Evolutionary conservation across 2,797 vertebrate genomes (phyloP), one percentile per base, ranked within the genome.

Genomic region (Dermochelys coriacea): DNA sequence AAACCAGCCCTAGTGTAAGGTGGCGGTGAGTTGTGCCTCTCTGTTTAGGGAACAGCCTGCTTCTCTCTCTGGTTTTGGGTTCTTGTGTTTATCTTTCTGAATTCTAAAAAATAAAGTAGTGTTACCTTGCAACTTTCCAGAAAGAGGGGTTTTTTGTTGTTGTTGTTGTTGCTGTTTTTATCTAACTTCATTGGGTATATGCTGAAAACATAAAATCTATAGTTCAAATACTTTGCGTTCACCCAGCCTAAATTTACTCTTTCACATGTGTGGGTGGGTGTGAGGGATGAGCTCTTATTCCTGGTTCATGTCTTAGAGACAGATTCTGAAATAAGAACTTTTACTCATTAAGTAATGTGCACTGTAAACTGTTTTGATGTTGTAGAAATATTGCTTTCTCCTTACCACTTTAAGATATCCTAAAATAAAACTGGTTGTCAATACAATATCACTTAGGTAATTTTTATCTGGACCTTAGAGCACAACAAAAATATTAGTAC

Each of bases 401-500:
- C 23, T 91, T 96, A 21, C 37, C 37, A 41, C 21, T 37, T 95
- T 95, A 97, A 95, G 86, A 94, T 91, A 82, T 25, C 59, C 75
- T 94, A 90, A 86, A 93, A 86, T 31, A 77, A 82, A 93, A 71
- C 93, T 86, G 85, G n/a, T 83, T 97, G 94, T 96, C 96, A 91
- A 91, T 97, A 93, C 93, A 93, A 93, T 93, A 96, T 93, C 88
- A 85, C 68, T 96, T 96, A 95, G 94, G 29, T 91, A 89, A 80
- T 88, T 95, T 95, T 95, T 34, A 0, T 94, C 90, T 96, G 96
- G 96, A 97, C 94, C 93, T 94, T 82, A 95, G 93, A 94, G 96
- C 89, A 95, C 91, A 97, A 94, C 93, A 96, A 96, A 96, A 95
- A 96, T 96, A 97, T 96, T 97, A 94, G 94, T 96, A 96, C 96